Conservation (phyloP, 2,113 vertebrate species). For the Chinchilla lanigera region DNA sequence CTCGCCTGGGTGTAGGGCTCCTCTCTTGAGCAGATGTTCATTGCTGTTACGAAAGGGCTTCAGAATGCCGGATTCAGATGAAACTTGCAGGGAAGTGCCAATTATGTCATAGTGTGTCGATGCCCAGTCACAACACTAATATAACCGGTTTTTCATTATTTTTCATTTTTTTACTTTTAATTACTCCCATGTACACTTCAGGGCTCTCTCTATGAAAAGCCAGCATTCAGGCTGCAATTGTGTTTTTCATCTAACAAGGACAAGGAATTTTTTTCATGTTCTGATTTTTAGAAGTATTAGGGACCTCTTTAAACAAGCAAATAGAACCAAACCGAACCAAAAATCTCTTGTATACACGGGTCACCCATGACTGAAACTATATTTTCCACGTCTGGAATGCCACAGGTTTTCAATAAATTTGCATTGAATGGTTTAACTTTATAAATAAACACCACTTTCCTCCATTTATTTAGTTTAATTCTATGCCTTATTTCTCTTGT, state of each 20-base stretch:
- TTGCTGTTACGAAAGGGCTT: slow-evolving; percentile 67
- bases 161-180: slow-evolving; percentile 69
- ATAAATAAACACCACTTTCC: background rate
- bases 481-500: background rate
- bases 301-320: slow-evolving; percentile 15
- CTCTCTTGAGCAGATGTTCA: slow-evolving; percentile 60
- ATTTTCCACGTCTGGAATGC: background rate
- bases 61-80: slow-evolving; percentile 60
- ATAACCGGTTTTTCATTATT: slow-evolving; percentile 62
- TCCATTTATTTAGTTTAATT: background rate
- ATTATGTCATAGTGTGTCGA: slow-evolving; percentile 65
- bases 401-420: background rate
- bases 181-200: slow-evolving; percentile 52
- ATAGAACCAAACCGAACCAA: background rate
- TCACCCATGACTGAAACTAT: background rate
- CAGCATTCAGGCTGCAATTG: background rate
- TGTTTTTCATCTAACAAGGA: background rate
- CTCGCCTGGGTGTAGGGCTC: slow-evolving; percentile 2
- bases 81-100: slow-evolving; percentile 37
- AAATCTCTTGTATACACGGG: background rate
- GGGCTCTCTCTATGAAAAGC: slow-evolving; percentile 38
- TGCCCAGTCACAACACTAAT: slow-evolving; percentile 64
- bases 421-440: background rate
- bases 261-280: slow-evolving; percentile 18
- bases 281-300: slow-evolving; percentile 40